These are phyloP conservation scores for Zelostemma sp. DNA, from an alignment of 1,140 invertebrate genomes.

Conservation along the genomic window DNA sequence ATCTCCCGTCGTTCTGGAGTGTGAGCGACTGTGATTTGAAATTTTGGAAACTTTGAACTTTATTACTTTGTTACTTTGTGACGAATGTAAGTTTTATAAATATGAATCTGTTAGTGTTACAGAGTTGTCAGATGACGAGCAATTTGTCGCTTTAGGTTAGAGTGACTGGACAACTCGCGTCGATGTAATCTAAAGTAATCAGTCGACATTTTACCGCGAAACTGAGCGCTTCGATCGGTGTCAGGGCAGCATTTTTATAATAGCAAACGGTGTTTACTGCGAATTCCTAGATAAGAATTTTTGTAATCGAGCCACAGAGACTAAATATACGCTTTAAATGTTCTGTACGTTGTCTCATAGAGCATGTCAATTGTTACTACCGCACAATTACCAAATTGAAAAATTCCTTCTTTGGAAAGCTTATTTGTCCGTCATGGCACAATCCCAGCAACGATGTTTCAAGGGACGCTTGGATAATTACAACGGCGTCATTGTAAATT, in stretches of 20 bases:
- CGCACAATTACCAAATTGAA: background rate
- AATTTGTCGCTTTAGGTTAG: too few relatives aligned
- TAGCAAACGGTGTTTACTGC: background rate
- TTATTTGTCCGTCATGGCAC: constrained; percentile 5
- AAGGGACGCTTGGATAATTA: constrained; percentile 76
- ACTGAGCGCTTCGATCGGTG: background rate
- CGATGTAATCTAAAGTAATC: too few relatives aligned
- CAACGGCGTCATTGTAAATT: constrained; percentile 78
- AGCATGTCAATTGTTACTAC: background rate
- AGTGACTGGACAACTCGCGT: too few relatives aligned
- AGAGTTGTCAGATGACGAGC: too few relatives aligned
- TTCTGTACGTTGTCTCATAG: background rate
- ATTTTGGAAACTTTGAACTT: background rate
- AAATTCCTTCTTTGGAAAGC: background rate
- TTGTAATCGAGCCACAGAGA: constrained; percentile 5
- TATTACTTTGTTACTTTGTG: background rate
- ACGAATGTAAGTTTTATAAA: too few relatives aligned
- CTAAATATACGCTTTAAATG: background rate
- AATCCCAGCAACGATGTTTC: constrained; percentile 60
- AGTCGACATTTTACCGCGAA: background rate
- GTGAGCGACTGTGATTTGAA: constrained; percentile 60
- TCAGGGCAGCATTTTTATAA: background rate
- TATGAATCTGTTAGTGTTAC: too few relatives aligned
- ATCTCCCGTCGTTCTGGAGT: constrained; percentile 69
- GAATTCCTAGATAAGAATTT: background rate